Evolutionary conservation across 2,888 invertebrate species (phyloP), one percentile per base, ranked within the genome.

Genomic region (Anagyrus pseudococci): DNA sequence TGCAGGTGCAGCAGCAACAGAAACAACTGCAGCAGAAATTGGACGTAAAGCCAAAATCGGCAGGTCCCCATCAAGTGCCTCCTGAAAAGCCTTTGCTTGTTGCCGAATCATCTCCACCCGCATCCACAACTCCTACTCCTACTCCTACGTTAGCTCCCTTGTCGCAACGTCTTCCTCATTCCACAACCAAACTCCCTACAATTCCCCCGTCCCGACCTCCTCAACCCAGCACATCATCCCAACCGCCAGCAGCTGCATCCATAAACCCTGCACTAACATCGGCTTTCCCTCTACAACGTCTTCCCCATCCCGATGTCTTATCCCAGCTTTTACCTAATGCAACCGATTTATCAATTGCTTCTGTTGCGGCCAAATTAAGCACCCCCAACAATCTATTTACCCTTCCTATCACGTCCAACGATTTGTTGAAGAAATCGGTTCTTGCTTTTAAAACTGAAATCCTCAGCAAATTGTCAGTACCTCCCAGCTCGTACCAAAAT

Each of bases 381-480:
- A 71, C 74, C 20, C 74, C 79, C 0, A 79, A 80, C 50, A 80
- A 80, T 68, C 66, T 80, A 56, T 58, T 67, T 17, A 56, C 55
- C 52, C 78, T 79, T 52, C 75, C 75, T 46, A 68, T 80, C 4
- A 80, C 80, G 61, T 75, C 79, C 0, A 71, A 76, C 20, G 80
- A 80, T 68, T 73, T 78, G n/a, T 78, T 80, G 2, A 80, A 79
- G 47, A 77, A 77, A 17, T 79, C 79, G 4, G 76, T 79, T 40
- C 73, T 80, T 37, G 73, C 77, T 13, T 81, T 80, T 67, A 84
- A 85, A 75, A 86, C 86, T 58, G 88, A 88, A 79, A 89, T 87
- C 76, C 85, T 93, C 66, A 90, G 90, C 26, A 91, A 89, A 73
- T 81, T 95, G 70, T 94, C 94, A 13, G 87, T 95, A 86, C 94